phyloP scores from a whole-genome alignment of 1,140 invertebrate species.

The Anastatus disparis region DNA sequence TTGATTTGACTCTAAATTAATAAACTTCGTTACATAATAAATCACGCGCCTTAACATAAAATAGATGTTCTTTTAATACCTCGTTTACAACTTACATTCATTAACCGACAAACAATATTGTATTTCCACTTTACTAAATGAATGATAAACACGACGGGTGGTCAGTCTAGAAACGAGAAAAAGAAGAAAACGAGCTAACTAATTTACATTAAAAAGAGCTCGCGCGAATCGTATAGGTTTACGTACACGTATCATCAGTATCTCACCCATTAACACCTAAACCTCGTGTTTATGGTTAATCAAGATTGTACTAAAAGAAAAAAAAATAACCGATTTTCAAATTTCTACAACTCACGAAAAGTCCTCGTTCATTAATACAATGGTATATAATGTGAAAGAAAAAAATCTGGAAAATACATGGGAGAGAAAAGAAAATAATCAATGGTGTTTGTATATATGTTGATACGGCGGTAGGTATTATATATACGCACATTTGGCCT shows the following conservation, averaged over 20 bases:
- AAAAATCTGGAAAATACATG: not conserved
- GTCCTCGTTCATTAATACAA: not conserved
- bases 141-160: too few species aligned
- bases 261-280: conserved; percentile 26
- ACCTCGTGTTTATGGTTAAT: conserved; percentile 18
- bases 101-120: too few species aligned
- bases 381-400: not conserved
- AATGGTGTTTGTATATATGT: too few species aligned
- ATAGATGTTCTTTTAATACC: too few species aligned
- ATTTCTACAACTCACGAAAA: conserved; percentile 4
- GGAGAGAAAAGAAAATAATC: not conserved
- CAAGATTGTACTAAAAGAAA: not conserved
- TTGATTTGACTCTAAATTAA: too few species aligned
- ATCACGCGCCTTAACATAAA: too few species aligned
- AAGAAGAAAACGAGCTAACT: not conserved
- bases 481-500: conserved; percentile 30
- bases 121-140: too few species aligned
- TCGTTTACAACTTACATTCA: too few species aligned
- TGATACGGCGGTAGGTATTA: conserved; percentile 31
- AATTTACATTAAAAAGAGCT: conserved; percentile 21
- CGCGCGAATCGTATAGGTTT: not conserved
- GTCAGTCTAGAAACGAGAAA: too few species aligned
- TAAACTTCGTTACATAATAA: too few species aligned
- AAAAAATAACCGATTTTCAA: conserved; percentile 7
- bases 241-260: conserved; percentile 1